Evolutionary conservation across 2,797 vertebrate genomes (phyloP), one percentile per base, ranked within the genome.

Genomic region (Falco concolor): DNA sequence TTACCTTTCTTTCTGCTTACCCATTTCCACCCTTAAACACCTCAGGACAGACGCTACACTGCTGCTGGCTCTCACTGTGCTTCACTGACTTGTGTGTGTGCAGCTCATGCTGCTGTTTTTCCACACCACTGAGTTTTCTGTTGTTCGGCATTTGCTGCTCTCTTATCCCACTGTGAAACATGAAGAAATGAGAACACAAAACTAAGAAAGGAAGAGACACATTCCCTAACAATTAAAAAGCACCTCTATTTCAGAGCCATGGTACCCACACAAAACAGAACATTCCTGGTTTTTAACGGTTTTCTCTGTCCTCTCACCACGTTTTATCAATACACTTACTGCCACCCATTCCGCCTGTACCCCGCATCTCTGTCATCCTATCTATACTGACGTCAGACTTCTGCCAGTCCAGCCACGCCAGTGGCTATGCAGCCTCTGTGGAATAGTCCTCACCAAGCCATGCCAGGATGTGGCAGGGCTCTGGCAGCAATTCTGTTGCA

Each of bases 121-220:
- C 74, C 59, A 32, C 0, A 0, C 52, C 74, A 13, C 8, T 44
- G 80, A 34, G 59, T 81, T 90, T 94, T 61, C 61, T 75, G 44
- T 90, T 90, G 85, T 84, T 93, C 2, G 6, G 47, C 70, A 50
- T 81, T 93, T 75, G 85, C 87, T 69, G 45, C 90, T 76, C 38
- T 68, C 68, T 94, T 32, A 53, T 87, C 77, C 74, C 44, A 12
- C 77, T 38, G 42, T 90, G 74, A 96, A 74, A 63, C 56, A 49
- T 36, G 24, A 72, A 72, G 53, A 90, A 93, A 80, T 16, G 12
- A 78, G 68, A 92, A 78, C 0, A 7, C 32, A 25, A 72, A 89
- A 75, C 45, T 44, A 74, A 36, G 40, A 69, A 70, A 36, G 30
- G 50, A 61, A 68, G 56, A 87, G 30, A 36, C 7, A 20, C 17